Base-by-base conservation (phyloP, 2,797 vertebrate genomes). In the Eulemur mongoz region DNA sequence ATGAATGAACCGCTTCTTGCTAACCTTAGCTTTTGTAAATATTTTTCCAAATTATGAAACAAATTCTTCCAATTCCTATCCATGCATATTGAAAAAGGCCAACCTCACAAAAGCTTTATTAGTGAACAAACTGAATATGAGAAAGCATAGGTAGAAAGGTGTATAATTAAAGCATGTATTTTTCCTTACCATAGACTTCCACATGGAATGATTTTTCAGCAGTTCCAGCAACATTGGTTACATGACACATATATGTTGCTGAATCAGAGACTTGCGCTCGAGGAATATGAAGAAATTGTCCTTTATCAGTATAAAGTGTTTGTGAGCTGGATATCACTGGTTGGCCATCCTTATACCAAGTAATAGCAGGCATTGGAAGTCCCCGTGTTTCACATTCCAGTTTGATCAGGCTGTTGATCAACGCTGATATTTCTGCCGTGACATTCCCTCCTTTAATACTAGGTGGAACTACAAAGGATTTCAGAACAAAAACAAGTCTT, bases 321-420 rank as follows among this genome's bases (percentile, higher is more conserved):
- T 99, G 99, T 1, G 99, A 97, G 94, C 97, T 99, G 73, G 99
- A 99, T 85, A 98, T 95, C 85, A 99, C 69, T 0, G 97, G 98
- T 48, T 97, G 98, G 22, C 99, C 99, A 0, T 99, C 99, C 97
- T 99, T 99, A 98, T 99, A 99, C 99, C 99, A 99, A 4, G 98
- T 99, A 98, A 99, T 97, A 76, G 98, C 97, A 32, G 99, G 99
- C 48, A 98, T 81, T 0, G 99, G 99, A 20, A 99, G 98, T 5
- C 99, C 99, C 5, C 99, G 99, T 0, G 98, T 97, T 94, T 99
- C 99, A 50, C 99, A 99, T 95, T 99, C 99, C 98, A 99, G 97
- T 9, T 98, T 99, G n/a, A 99, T 98, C 3, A 97, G 18, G 7
- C 98, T 99, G 97, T 99, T 98, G 97, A 99, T 98, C 92, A 99